These are phyloP conservation scores for Hypocryptadius cinnamomeus DNA, from an alignment of 2,113 vertebrate species.

Conservation along the genomic window DNA sequence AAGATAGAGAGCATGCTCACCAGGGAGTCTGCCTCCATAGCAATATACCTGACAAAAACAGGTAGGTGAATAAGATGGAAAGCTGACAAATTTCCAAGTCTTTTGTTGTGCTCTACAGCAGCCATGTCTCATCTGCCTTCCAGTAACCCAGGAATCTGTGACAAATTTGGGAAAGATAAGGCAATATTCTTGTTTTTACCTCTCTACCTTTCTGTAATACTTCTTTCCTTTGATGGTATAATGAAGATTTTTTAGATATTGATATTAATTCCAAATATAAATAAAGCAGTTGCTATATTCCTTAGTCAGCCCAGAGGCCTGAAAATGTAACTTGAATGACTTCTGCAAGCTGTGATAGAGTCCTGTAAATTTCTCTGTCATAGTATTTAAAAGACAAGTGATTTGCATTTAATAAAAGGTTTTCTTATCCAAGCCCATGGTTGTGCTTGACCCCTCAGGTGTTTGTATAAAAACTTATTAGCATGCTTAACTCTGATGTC, in stretches of 20 bases:
- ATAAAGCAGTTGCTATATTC: neutral
- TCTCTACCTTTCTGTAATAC: neutral
- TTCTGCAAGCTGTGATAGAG: neutral
- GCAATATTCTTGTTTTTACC: neutral
- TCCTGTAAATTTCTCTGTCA: neutral
- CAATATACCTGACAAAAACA: neutral
- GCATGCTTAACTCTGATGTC: conserved; percentile 12
- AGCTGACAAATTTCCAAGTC: neutral
- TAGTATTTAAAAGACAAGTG: conserved; percentile 11
- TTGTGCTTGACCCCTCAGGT: conserved; percentile 51
- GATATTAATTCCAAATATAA: neutral
- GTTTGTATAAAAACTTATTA: conserved; percentile 55
- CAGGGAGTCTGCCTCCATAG: neutral
- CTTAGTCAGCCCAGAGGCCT: neutral
- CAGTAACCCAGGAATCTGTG: neutral
- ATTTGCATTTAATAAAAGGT: conserved; percentile 59
- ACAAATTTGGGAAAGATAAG: neutral
- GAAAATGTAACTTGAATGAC: neutral
- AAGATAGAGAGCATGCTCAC: neutral
- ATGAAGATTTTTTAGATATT: neutral
- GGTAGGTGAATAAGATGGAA: neutral
- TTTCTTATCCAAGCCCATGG: conserved; percentile 1
- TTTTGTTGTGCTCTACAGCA: neutral
- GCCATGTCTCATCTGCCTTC: neutral
- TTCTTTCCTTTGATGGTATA: neutral